Base-by-base conservation (phyloP, 2,797 vertebrate species). In the Hydrophis major region DNA sequence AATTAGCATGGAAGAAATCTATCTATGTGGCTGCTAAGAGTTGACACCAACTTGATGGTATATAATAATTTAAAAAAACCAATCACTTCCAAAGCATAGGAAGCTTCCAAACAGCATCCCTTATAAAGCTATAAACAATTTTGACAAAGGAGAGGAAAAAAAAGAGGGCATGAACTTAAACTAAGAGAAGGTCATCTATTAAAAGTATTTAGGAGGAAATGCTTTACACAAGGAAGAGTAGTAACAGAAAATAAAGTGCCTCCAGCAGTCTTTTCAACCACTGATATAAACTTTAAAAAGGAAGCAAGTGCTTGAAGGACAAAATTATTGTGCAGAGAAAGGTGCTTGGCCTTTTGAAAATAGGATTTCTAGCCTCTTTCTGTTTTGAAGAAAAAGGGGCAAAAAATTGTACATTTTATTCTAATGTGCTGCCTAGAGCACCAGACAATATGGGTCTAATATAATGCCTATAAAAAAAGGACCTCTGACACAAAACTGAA, bases 281-380 rank as follows among this genome's bases (percentile, higher is more conserved):
- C 86, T 92, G 92, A 96, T 92, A 94, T 90, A 96, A 96, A 96
- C 95, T 95, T 95, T 93, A 94, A 94, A 92, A 96, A 95, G 94
- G 94, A 94, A 94, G 94, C 95, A 91, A 89, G 95, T 93, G 87
- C 74, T 92, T 93, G 94, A 96, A 94, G 95, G 95, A 96, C 95
- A 96, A 94, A 92, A 92, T 95, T 96, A 95, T 90, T 93, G 93
- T 94, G 94, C 94, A 96, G 94, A 93, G 37, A 93, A 66, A 95
- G 78, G 93, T 90, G 91, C 56, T 90, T 96, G 94, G 95, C 95
- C 95, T 96, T 97, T 97, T 92, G 93, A 92, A 96, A 95, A 94
- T 6, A 83, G 94, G 90, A 60, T 95, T 95, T 89, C 90, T 90
- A 92, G 27, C 94, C 86, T 88, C 88, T 57, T 92, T 94, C 87